These are phyloP conservation scores for Premnoplex brunnescens DNA, from an alignment of 2,797 vertebrate species.

Conservation along the genomic window DNA sequence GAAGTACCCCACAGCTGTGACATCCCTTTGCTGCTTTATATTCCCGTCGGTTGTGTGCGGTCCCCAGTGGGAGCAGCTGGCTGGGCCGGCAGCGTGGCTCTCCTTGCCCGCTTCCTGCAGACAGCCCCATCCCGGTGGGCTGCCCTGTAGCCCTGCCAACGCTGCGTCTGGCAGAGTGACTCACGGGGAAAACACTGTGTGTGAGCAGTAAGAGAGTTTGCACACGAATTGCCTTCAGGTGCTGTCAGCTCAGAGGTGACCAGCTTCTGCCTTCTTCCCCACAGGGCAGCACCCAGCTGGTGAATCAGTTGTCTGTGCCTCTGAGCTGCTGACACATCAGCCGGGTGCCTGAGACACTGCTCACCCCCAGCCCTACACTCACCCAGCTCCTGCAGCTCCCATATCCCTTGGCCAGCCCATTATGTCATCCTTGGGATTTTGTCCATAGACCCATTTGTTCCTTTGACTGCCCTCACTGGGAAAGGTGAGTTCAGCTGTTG, in stretches of 20 bases:
- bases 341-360: neutral
- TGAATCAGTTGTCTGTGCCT: slow-evolving; percentile 79
- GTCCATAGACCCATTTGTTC: neutral
- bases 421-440: neutral
- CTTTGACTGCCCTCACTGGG: neutral
- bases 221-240: slow-evolving; percentile 70
- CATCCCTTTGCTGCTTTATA: neutral
- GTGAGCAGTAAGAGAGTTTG: slow-evolving; percentile 62
- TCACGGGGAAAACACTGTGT: slow-evolving; percentile 68
- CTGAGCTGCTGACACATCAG: slow-evolving; percentile 30
- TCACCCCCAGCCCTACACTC: neutral
- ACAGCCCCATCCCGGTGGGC: slow-evolving; percentile 38
- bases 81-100: slow-evolving; percentile 20
- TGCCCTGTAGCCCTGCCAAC: slow-evolving; percentile 61
- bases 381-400: neutral
- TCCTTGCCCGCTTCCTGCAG: slow-evolving; percentile 71
- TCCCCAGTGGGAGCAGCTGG: slow-evolving; percentile 9
- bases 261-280: slow-evolving; percentile 52
- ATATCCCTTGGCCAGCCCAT: neutral
- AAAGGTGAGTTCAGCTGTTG: neutral
- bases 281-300: slow-evolving; percentile 69
- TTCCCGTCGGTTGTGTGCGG: neutral
- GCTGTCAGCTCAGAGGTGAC: slow-evolving; percentile 64
- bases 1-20: slow-evolving; percentile 16
- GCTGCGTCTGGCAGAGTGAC: slow-evolving; percentile 72